phyloP scores from a whole-genome alignment of 2,888 invertebrate species.

The Xanthorhoe designata region DNA sequence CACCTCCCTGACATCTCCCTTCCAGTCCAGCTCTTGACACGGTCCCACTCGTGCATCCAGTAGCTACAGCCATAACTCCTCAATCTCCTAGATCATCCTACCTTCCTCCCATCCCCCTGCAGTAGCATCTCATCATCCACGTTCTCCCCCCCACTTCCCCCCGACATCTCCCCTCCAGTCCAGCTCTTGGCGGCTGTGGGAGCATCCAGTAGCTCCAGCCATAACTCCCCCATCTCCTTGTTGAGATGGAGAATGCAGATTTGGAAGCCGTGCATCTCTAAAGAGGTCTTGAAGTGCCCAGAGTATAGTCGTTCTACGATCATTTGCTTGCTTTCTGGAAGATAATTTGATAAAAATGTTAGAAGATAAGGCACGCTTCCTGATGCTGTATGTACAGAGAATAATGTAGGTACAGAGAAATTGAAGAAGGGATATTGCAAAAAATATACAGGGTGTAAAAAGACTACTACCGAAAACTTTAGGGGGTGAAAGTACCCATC shows the following conservation, averaged over 20 bases:
- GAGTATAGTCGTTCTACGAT: conserved; percentile 83
- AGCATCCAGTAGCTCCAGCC: conserved; percentile 86
- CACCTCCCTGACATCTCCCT: conserved; percentile 61
- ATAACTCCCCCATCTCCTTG: conserved; percentile 68
- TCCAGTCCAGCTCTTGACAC: conserved; percentile 86
- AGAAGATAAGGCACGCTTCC: no score
- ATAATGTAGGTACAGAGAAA: no score
- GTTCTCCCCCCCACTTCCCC: conserved; percentile 57
- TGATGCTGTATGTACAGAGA: no score
- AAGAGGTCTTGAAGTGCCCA: conserved; percentile 88
- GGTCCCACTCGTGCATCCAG: conserved; percentile 86
- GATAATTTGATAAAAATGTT: conserved; percentile 7
- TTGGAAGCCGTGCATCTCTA: conserved; percentile 92
- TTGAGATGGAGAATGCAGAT: conserved; percentile 88
- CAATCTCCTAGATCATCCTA: conserved; percentile 32
- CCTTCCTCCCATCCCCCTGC: conserved; percentile 62
- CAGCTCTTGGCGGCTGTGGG: conserved; percentile 86
- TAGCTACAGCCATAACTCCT: no score
- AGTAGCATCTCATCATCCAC: conserved; percentile 65
- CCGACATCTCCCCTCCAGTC: conserved; percentile 78
- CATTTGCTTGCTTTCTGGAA: conserved; percentile 73
- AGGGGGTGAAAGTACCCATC: no score
- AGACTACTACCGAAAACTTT: no score
- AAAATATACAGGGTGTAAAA: no score
- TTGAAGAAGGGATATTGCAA: no score